Conservation (phyloP, 2,113 vertebrate genomes). For the Falcunculus frontatus region DNA sequence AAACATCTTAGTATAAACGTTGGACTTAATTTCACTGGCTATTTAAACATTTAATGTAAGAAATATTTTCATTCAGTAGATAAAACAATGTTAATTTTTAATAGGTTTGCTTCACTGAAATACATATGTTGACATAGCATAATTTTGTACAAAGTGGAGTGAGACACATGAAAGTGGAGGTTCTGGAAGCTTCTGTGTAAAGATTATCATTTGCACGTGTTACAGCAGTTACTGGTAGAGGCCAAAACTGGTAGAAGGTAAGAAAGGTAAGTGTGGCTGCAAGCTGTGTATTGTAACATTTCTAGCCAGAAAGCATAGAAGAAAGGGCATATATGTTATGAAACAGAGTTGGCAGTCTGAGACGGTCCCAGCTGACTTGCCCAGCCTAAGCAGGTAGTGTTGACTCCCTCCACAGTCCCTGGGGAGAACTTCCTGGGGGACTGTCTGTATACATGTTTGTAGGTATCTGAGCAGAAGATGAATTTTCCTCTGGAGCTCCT, state of each 20-base stretch:
- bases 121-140: not conserved
- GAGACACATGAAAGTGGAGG: not conserved
- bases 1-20: slow-evolving; percentile 59
- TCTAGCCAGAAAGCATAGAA: not conserved
- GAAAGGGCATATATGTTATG: not conserved
- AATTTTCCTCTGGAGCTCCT: not conserved
- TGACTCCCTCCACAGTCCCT: not conserved
- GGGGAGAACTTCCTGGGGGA: not conserved
- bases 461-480: not conserved
- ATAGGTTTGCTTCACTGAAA: slow-evolving; percentile 35
- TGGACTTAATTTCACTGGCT: slow-evolving; percentile 60
- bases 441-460: not conserved
- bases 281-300: not conserved
- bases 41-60: slow-evolving; percentile 62
- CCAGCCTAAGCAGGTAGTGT: not conserved
- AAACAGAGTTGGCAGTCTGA: not conserved
- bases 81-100: slow-evolving; percentile 51
- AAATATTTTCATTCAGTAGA: slow-evolving; percentile 26
- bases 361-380: not conserved
- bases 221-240: not conserved
- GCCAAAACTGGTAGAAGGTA: not conserved
- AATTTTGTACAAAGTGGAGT: slow-evolving; percentile 3
- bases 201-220: not conserved
- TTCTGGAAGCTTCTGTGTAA: not conserved
- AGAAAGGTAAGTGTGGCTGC: fast-evolving